phyloP scores from a whole-genome alignment of 2,888 invertebrate species.

The Xestia xanthographa region DNA sequence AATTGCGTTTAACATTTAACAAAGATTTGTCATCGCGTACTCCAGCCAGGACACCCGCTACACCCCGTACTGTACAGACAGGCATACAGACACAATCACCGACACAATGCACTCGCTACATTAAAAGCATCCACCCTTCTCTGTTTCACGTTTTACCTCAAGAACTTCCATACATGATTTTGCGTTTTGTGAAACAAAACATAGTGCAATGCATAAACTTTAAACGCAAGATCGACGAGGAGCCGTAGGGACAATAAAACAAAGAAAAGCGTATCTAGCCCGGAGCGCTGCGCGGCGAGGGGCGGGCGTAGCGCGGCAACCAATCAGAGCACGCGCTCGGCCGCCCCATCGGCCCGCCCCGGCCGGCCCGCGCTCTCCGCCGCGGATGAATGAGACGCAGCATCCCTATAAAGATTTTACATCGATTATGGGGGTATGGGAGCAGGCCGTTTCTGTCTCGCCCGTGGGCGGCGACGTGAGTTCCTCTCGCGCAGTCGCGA shows the following conservation, averaged over 20 bases:
- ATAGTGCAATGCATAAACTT: conserved; percentile 90
- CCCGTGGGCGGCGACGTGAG: conserved; percentile 85
- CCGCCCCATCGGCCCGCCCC: conserved; percentile 77
- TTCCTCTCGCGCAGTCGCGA: conserved; percentile 88
- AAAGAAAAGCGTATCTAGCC: conserved; percentile 88
- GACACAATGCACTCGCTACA: conserved; percentile 77
- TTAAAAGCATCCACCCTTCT: conserved; percentile 78
- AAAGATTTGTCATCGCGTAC: conserved; percentile 54
- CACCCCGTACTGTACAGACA: conserved; percentile 39
- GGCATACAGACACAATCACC: conserved; percentile 73
- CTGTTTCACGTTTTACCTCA: conserved; percentile 85
- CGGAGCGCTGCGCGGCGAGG: conserved; percentile 77
- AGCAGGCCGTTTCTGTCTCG: conserved; percentile 85
- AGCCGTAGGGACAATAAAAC: conserved; percentile 90
- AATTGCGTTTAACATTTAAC: conserved; percentile 54
- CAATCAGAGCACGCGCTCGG: conserved; percentile 67
- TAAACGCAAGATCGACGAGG: conserved; percentile 90
- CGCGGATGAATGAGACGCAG: conserved; percentile 85
- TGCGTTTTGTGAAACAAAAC: conserved; percentile 89
- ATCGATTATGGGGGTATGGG: conserved; percentile 87
- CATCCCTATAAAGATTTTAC: conserved; percentile 86
- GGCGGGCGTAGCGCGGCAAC: conserved; percentile 69
- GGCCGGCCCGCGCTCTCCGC: conserved; percentile 66
- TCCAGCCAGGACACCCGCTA: conserved; percentile 17
- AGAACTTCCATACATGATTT: conserved; percentile 88